phyloP scores from a whole-genome alignment of 2,888 invertebrate genomes.

The Leuctra nigra region DNA sequence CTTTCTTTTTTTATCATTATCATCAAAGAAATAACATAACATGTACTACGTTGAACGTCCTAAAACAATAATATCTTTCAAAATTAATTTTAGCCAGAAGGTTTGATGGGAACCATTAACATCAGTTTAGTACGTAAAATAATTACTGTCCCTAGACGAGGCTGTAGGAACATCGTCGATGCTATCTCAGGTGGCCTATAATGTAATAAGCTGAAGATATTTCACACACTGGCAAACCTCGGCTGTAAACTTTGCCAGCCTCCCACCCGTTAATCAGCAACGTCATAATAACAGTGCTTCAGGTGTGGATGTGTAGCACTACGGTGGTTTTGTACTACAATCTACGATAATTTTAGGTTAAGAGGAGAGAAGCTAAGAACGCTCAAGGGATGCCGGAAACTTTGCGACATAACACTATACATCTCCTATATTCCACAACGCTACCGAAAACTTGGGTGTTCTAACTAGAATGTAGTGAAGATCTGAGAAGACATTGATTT shows the following conservation, averaged over 20 bases:
- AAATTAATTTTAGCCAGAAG: no score
- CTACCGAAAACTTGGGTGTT: no score
- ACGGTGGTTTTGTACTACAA: constrained; percentile 15
- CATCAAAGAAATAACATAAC: no score
- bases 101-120: no score
- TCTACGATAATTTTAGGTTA: constrained; percentile 17
- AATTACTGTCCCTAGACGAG: not conserved
- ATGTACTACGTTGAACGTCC: no score
- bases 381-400: constrained; percentile 12
- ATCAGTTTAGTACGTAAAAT: not conserved
- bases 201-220: constrained; percentile 9
- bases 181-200: no score
- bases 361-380: constrained; percentile 13
- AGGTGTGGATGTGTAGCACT: constrained; percentile 14
- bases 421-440: no score
- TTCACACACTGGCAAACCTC: not conserved
- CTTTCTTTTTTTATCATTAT: no score
- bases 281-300: constrained; percentile 15
- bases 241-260: constrained; percentile 3
- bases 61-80: no score
- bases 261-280: constrained; percentile 12
- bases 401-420: constrained; percentile 15
- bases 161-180: not conserved
- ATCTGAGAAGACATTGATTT: constrained; percentile 8
- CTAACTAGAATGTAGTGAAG: not conserved